phyloP scores from a whole-genome alignment of 2,888 invertebrate species.

The Xylota sylvarum region DNA sequence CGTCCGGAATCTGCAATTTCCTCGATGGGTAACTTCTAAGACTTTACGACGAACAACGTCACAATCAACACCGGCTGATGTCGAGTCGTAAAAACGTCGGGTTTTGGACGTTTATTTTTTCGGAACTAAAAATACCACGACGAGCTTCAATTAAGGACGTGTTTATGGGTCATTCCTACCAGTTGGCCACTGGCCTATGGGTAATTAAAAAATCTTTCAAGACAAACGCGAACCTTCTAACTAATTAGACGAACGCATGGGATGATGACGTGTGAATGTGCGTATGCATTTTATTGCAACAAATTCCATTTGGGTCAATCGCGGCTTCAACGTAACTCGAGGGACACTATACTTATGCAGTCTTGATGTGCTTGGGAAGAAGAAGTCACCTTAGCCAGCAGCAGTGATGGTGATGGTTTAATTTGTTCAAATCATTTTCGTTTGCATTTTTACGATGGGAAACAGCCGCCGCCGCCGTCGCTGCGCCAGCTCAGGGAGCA shows the following conservation, averaged over 20 bases:
- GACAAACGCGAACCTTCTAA: background rate
- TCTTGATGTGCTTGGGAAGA: background rate
- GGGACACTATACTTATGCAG: background rate
- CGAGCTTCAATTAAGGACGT: conserved; percentile 67
- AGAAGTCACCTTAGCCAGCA: conserved; percentile 11
- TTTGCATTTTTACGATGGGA: conserved; percentile 74
- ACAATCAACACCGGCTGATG: conserved; percentile 1
- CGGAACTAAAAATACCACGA: conserved; percentile 31
- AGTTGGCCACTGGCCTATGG: conserved; percentile 30
- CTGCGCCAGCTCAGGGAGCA: conserved; percentile 7
- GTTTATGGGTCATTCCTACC: conserved; percentile 71
- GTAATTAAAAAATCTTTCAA: conserved; percentile 54
- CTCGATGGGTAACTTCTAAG: conserved; percentile 24
- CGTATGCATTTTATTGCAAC: conserved; percentile 57
- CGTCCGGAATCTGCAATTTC: conserved; percentile 48
- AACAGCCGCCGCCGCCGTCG: background rate
- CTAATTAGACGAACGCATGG: conserved; percentile 55
- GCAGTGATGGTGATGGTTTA: conserved; percentile 55
- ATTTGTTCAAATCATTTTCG: conserved; percentile 69
- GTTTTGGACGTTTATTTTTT: conserved; percentile 36
- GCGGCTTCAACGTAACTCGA: conserved; percentile 5
- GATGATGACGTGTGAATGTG: conserved; percentile 66
- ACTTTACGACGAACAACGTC: conserved; percentile 33
- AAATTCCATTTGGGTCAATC: conserved; percentile 53
- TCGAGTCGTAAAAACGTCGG: conserved; percentile 48